Evolutionary conservation across 2,888 invertebrate species (phyloP), one percentile per base, ranked within the genome.

Genomic region (Chalcosyrphus nemorum): DNA sequence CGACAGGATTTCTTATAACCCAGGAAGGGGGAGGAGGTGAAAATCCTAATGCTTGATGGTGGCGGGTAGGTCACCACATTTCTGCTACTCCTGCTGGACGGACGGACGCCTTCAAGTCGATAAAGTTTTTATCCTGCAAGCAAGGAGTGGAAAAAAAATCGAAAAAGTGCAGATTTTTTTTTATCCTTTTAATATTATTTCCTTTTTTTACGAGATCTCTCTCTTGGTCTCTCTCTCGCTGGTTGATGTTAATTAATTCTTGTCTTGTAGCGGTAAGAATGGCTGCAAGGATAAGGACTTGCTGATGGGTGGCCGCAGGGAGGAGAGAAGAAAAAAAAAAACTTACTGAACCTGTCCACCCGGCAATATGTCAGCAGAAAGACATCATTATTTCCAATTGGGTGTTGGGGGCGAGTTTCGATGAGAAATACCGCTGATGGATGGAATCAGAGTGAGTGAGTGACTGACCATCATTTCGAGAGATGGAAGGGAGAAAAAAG

Each of bases 171-270:
- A 59, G 78, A 80, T 47, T 71, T 74, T 76, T 59, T 86, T 70
- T 81, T 81, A 71, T 78, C 72, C 75, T 80, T 85, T 80, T 68
- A 54, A 68, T 50, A 75, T 61, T 68, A 56, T 78, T 71, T 32
- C 27, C 41, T 29, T 43, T 57, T 38, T 29, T 47, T 35, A 43
- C n/a, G 24, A 21, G 54, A n/a, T n/a, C 50, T 47, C 66, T 43
- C 45, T n/a, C n/a, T n/a, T n/a, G 54, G 7, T n/a, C 50, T 47
- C 66, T 43, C 45, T n/a, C n/a, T n/a, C n/a, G n/a, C n/a, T 61
- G 68, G 54, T 82, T 78, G 87, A 88, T 89, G 89, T 90, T 90
- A 90, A 90, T 90, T 90, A 90, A 90, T 90, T 91, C 90, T 88
- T 89, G 89, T 90, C 87, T 90, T 90, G 88, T 89, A 90, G 89